Evolutionary conservation across 2,888 invertebrate genomes (phyloP).

Genomic region (Drosophila borborema): DNA sequence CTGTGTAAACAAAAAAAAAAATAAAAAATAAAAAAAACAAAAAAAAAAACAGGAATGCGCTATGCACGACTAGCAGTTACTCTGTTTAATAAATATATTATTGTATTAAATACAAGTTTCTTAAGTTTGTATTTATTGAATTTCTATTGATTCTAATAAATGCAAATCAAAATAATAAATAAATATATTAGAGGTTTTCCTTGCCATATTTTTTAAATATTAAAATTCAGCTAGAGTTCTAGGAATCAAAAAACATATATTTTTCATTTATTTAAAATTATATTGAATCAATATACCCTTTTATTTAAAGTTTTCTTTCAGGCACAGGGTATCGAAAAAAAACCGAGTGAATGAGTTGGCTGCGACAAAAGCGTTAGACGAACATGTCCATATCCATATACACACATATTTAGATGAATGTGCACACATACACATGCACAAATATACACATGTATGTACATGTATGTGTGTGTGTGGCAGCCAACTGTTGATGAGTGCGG

Average conservation of each 20-base stretch:
- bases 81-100: neutral
- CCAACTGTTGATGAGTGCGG: slow-evolving; percentile 76
- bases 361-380: slow-evolving; percentile 60
- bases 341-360: slow-evolving; percentile 61
- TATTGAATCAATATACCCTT: neutral
- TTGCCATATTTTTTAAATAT: no score
- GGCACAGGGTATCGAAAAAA: slow-evolving; percentile 22
- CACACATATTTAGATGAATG: neutral
- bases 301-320: neutral
- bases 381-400: slow-evolving; percentile 51
- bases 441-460: slow-evolving; percentile 12
- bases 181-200: no score
- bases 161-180: no score
- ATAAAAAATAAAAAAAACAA: slow-evolving; percentile 24
- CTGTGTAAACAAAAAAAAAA: slow-evolving; percentile 61
- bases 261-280: no score
- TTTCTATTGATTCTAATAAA: no score
- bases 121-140: no score
- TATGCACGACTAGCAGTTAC: neutral
- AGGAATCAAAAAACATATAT: no score
- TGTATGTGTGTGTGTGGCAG: slow-evolving; percentile 54
- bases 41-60: neutral
- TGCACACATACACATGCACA: slow-evolving; percentile 1
- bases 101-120: no score
- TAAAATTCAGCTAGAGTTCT: no score